Conservation (phyloP, 2,888 invertebrate species). For the Dryobotodes eremita region DNA sequence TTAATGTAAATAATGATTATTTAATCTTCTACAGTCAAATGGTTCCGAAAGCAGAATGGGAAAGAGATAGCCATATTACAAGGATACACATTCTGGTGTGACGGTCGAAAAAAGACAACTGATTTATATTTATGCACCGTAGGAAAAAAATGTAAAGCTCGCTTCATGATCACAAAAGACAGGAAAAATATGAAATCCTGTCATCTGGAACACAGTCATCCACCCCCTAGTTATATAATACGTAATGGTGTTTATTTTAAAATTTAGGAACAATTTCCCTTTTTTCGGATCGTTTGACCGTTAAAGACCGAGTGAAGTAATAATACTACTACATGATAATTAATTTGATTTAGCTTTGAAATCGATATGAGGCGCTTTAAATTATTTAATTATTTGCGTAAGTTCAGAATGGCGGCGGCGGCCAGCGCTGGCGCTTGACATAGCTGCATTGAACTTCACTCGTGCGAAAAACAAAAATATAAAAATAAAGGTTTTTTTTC, state of each 20-base stretch:
- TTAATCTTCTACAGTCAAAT: constrained; percentile 38
- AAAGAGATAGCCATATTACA: constrained; percentile 69
- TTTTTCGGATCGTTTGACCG: neutral
- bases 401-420: no score
- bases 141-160: constrained; percentile 31
- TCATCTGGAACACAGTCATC: constrained; percentile 36
- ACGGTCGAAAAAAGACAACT: constrained; percentile 18
- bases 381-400: no score
- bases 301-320: neutral
- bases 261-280: neutral
- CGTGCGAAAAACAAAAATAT: no score
- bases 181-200: constrained; percentile 10
- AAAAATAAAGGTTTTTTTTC: no score
- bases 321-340: neutral
- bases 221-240: constrained; percentile 12
- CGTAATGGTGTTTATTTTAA: constrained; percentile 21
- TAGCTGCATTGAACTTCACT: no score
- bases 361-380: neutral
- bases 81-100: constrained; percentile 72
- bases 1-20: neutral
- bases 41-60: constrained; percentile 62
- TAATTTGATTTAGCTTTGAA: neutral
- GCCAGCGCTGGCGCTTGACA: no score
- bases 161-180: constrained; percentile 34
- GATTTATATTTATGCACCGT: constrained; percentile 25